phyloP scores from a whole-genome alignment of 2,113 vertebrate species.

The Notiomystis cincta region DNA sequence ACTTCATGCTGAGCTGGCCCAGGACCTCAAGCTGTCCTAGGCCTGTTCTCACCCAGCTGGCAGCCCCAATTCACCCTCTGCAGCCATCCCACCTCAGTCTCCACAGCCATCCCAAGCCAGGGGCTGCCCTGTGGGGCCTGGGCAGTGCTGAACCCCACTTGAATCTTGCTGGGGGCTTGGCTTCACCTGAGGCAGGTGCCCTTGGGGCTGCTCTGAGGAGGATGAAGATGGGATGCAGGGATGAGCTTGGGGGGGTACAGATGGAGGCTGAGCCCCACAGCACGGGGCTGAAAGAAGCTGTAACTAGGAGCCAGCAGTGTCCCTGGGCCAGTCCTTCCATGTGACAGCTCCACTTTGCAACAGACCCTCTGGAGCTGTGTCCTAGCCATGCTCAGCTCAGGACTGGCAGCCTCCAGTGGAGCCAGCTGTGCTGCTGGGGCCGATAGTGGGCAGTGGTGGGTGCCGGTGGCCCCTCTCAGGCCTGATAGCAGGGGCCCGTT shows the following conservation, averaged over 20 bases:
- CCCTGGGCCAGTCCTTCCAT: background rate
- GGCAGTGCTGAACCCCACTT: background rate
- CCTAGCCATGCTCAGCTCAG: background rate
- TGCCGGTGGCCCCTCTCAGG: rapidly evolving
- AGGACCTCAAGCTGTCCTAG: background rate
- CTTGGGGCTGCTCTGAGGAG: background rate
- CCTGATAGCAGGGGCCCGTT: rapidly evolving
- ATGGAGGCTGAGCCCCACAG: background rate
- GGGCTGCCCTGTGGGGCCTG: background rate
- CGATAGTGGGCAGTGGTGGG: background rate
- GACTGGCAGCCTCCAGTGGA: background rate
- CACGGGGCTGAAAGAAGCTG: rapidly evolving
- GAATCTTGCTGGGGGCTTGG: too few species aligned
- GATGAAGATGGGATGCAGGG: background rate
- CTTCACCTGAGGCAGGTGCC: background rate
- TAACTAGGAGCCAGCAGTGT: rapidly evolving
- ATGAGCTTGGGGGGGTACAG: rapidly evolving
- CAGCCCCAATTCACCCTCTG: rapidly evolving
- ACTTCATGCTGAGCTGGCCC: background rate
- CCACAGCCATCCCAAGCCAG: background rate
- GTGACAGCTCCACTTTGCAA: background rate
- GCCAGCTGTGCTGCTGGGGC: background rate
- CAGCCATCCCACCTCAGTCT: background rate
- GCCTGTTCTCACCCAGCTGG: rapidly evolving
- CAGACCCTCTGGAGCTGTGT: background rate